Percentiles rank a stretch among this genome's conserved stretches.
Evolutionary conservation across 2,888 invertebrate species (phyloP).

Genomic region (Willowsia nigromaculata): DNA sequence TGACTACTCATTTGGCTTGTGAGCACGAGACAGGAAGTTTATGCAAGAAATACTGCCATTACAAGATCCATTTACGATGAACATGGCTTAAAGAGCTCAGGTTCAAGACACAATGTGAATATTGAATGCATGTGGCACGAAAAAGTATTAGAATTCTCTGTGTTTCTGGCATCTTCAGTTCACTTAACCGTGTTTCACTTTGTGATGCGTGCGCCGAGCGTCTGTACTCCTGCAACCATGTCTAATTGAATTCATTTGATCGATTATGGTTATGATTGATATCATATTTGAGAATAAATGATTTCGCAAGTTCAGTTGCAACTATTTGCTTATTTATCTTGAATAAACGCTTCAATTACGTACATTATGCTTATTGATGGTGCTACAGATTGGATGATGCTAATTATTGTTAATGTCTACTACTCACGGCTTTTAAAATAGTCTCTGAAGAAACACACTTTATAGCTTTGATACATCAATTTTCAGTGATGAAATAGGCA

Average conservation of each 20-base stretch:
- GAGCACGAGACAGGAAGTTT: slow-evolving; percentile 43
- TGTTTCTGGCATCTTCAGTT: too few species aligned
- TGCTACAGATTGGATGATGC: not conserved
- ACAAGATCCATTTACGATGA: not conserved
- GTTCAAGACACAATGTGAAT: too few species aligned
- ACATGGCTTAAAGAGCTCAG: too few species aligned
- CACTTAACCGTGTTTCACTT: too few species aligned
- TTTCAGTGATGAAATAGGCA: not conserved
- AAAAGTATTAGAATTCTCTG: too few species aligned
- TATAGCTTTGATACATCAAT: not conserved
- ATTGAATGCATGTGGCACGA: too few species aligned
- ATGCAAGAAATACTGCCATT: slow-evolving; percentile 25
- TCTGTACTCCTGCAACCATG: too few species aligned
- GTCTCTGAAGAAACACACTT: not conserved
- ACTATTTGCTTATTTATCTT: not conserved
- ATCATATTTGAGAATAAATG: not conserved
- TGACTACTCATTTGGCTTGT: not conserved
- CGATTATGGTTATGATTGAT: not conserved
- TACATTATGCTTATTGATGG: not conserved
- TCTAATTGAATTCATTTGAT: not conserved
- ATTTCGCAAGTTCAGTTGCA: not conserved
- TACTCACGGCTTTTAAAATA: not conserved
- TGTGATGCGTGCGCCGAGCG: too few species aligned
- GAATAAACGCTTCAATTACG: not conserved
- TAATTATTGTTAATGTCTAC: too few species aligned